Evolutionary conservation across 2,888 invertebrate genomes (phyloP).

Genomic region (Eupithecia inturbata): DNA sequence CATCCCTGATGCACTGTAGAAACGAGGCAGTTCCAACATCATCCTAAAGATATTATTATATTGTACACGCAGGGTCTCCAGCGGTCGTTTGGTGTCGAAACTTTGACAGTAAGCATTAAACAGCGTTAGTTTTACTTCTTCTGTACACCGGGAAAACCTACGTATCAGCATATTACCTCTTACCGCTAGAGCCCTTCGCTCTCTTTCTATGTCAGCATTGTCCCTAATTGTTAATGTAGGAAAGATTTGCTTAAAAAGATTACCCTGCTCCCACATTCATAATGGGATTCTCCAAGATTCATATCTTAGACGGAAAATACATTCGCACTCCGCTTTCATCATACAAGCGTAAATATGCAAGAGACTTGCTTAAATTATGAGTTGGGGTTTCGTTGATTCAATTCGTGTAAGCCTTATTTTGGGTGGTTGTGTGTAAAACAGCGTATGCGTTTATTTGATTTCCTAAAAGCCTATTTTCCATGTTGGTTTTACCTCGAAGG

Average conservation of each 20-base stretch:
- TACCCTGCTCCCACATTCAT: slow-evolving; percentile 25
- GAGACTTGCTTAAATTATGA: slow-evolving; percentile 30
- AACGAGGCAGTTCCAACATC: too few species aligned
- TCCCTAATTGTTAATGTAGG: neutral
- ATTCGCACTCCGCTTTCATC: slow-evolving; percentile 30
- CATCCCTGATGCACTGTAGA: too few species aligned
- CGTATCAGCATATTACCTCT: too few species aligned
- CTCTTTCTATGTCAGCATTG: too few species aligned
- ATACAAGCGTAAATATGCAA: slow-evolving; percentile 39
- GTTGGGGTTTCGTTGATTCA: slow-evolving; percentile 15
- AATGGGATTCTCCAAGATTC: slow-evolving; percentile 33
- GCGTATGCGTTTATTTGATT: neutral
- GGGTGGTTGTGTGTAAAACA: neutral
- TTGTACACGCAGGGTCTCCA: too few species aligned
- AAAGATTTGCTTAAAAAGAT: slow-evolving; percentile 1
- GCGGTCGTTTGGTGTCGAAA: too few species aligned
- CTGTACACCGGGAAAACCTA: too few species aligned
- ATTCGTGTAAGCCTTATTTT: neutral
- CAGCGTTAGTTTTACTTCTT: too few species aligned
- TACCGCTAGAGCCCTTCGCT: too few species aligned
- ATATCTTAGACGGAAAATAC: slow-evolving; percentile 28
- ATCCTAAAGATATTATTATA: too few species aligned
- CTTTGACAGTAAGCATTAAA: too few species aligned
- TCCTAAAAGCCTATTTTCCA: neutral
- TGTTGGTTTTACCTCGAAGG: neutral